Evolutionary conservation across 2,888 invertebrate species (phyloP).

Genomic region (Syritta pipiens): DNA sequence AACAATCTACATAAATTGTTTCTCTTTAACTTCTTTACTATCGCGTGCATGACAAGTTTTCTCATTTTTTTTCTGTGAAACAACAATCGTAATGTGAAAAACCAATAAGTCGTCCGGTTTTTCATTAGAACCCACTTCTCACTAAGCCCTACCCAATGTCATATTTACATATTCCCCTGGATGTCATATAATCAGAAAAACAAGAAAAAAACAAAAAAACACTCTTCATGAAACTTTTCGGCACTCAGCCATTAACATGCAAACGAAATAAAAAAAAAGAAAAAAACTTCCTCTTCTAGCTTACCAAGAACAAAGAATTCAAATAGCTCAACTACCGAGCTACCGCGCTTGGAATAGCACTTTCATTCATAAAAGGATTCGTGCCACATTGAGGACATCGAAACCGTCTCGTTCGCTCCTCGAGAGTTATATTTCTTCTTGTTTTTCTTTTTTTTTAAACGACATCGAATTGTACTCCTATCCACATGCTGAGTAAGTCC

Average conservation of each 20-base stretch:
- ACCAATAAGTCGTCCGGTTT: conserved; percentile 46
- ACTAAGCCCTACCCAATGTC: not conserved
- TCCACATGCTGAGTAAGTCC: not conserved
- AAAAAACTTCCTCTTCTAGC: too few relatives aligned
- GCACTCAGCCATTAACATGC: conserved; percentile 50
- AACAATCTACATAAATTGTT: not conserved
- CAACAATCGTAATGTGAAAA: conserved; percentile 31
- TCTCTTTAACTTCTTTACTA: not conserved
- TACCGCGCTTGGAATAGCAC: not conserved
- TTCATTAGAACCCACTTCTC: not conserved
- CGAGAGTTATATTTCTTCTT: too few relatives aligned
- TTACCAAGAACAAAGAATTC: not conserved
- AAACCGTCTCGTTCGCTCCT: conserved; percentile 3
- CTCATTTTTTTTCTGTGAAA: not conserved
- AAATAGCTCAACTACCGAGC: not conserved
- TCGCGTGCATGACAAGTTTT: conserved; percentile 27
- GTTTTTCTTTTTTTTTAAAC: too few relatives aligned
- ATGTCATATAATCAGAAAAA: conserved; percentile 22
- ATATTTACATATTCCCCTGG: conserved; percentile 25
- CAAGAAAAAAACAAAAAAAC: too few relatives aligned
- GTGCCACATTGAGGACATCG: conserved; percentile 24
- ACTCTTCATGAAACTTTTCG: conserved; percentile 31
- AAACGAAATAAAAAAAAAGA: conserved; percentile 28
- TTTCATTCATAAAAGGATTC: conserved; percentile 45
- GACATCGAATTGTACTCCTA: conserved; percentile 15